A percentile compares a stretch with the other conserved stretches of the same genome.
Evolutionary conservation across 2,113 vertebrate genomes (phyloP).

Genomic region (Pelusios castaneus): DNA sequence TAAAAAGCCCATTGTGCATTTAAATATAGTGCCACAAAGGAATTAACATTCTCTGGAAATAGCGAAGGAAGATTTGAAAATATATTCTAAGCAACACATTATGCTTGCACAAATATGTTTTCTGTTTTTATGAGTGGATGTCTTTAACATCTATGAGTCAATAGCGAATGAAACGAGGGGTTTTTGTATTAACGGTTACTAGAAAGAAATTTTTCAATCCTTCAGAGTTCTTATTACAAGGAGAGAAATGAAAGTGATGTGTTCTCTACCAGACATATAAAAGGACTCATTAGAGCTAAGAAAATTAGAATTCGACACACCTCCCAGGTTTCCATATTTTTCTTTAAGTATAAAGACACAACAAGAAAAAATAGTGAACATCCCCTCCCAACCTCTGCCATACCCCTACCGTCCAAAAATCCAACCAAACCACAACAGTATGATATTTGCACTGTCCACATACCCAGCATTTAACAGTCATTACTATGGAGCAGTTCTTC

Average conservation of each 20-base stretch:
- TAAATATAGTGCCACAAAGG: slow-evolving; percentile 28
- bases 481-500: background rate
- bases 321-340: background rate
- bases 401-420: background rate
- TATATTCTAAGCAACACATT: background rate
- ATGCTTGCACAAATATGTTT: background rate
- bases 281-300: background rate
- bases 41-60: slow-evolving; percentile 16
- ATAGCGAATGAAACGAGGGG: background rate
- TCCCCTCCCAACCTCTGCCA: background rate
- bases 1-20: background rate
- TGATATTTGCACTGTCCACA: background rate
- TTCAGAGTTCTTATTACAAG: background rate
- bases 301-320: slow-evolving; percentile 11
- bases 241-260: background rate
- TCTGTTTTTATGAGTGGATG: background rate
- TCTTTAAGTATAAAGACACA: background rate
- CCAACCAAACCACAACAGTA: background rate
- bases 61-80: slow-evolving; percentile 11
- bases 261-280: background rate
- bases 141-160: background rate
- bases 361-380: background rate
- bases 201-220: background rate
- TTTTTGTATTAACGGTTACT: background rate
- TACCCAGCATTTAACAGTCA: background rate